Evolutionary conservation across 2,113 vertebrate species (phyloP).

Genomic region (Eira barbara): DNA sequence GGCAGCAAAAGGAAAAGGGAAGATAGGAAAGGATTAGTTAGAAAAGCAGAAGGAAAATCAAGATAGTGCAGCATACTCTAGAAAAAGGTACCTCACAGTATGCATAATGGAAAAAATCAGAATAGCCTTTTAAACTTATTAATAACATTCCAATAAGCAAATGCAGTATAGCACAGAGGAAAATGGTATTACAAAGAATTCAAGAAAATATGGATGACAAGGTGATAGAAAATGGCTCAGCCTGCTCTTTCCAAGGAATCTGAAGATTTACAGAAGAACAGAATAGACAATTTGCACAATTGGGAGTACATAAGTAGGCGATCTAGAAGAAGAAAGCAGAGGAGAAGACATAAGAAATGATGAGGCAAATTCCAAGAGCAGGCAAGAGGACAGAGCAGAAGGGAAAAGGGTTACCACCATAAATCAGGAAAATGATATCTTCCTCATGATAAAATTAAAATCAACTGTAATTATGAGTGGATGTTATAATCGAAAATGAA

Average conservation of each 20-base stretch:
- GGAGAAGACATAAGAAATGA: background rate
- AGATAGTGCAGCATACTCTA: background rate
- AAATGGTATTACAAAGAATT: background rate
- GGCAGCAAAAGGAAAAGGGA: background rate
- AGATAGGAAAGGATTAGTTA: background rate
- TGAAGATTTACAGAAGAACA: background rate
- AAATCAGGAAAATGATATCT: background rate
- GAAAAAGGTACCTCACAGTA: background rate
- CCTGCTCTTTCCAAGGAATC: background rate
- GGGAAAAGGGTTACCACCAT: background rate
- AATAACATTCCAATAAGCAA: background rate
- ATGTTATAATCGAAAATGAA: background rate
- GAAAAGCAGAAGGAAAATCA: background rate
- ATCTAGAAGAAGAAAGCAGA: background rate
- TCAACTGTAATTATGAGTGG: background rate
- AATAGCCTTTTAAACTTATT: background rate
- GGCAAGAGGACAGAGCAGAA: background rate
- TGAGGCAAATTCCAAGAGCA: background rate
- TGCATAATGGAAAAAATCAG: background rate
- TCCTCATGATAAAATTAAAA: background rate
- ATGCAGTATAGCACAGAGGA: background rate
- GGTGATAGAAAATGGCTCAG: background rate
- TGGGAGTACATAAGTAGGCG: background rate
- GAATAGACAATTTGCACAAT: background rate
- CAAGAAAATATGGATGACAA: background rate